Base-by-base conservation (phyloP, 2,888 invertebrate genomes). In the Drosophila austrosaltans region DNA sequence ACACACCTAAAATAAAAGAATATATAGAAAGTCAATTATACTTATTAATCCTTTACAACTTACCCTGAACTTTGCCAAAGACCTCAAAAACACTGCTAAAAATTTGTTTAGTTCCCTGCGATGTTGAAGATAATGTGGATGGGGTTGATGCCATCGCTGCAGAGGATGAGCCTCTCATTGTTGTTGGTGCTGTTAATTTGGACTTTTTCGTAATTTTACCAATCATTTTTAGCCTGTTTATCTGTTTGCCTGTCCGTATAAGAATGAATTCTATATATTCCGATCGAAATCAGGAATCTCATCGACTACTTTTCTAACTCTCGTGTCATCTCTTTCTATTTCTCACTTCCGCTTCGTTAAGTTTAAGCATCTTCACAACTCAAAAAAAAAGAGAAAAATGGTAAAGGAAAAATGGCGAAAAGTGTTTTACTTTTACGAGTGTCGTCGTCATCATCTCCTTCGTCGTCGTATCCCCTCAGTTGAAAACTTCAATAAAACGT, bases 291-390 rank as follows among this genome's bases (percentile, higher is more conserved):
- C 10, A 36, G 20, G 10, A 36, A 39, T 20, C 25, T 48, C 48
- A 48, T 25, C 25, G 48, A 48, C 48, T 48, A 48, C 48, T 48
- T 48, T 48, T 48, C 42, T 48, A 36, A 53, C 53, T 53, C 42
- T 48, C 56, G 39, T 32, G 22, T 67, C 66, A 67, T 48, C 72
- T 79, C 73, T 72, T 64, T 74, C 80, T 71, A 22, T 79, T 82
- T 78, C 76, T 77, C 81, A 84, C 82, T 88, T 88, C 82, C 87
- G 89, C 76, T 84, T 87, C 87, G 88, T 89, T 88, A 84, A 79
- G 73, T 82, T 86, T 79, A 79, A 87, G 71, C 61, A 75, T 57
- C 68, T 70, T 72, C 48, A 48, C 22, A 48, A 12, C 59, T 71
- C 85, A 74, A 58, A 72, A 65, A 44, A 63, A 32, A 8, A 36